Base-by-base conservation (phyloP, 2,888 invertebrate genomes). In the Limnephilus auricula region DNA sequence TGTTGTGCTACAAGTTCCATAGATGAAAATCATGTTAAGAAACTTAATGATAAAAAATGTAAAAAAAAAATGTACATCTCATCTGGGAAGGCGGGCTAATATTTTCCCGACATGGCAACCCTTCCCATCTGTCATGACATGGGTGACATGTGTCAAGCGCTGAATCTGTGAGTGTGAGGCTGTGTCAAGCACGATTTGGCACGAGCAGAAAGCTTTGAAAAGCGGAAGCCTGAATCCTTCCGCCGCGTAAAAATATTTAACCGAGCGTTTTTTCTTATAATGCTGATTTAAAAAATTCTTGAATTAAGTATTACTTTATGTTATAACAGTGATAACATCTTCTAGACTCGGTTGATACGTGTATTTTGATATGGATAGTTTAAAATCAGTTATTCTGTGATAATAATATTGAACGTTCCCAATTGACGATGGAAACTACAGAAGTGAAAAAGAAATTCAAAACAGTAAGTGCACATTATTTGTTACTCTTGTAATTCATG, bases 361-460 rank as follows among this genome's bases (percentile, higher is more conserved):
- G 65, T 25, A 9, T 65, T 65, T 65, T 65, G 65, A 65, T 65
- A 65, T 65, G 65, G 5, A 65, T 25, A 65, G 25, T 65, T 65
- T 65, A n/a, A 65, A 65, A 25, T 25, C 65, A 65, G 65, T 65
- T 65, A 6, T 65, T 65, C 65, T 65, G 65, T 65, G 65, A 65
- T 65, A 65, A 31, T 79, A 30, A 30, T 32, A 80, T 32, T 80
- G 31, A 31, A 31, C 30, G 18, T 31, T 80, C 12, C 40, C n/a
- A 45, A 30, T 85, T 40, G 13, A 31, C 50, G 13, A 92, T 92
- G 92, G 92, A 92, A 30, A 79, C 78, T 12, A 88, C 25, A 31
- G 92, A 92, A 37, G 85, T 92, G n/a, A 92, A 92, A 87, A 92
- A 92, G 90, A 92, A 90, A 65, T 87, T 90, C 12, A 92, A 92